These are phyloP conservation scores for Acipenser transmontanus DNA, from an alignment of 2,797 vertebrate genomes.

Conservation along the genomic window DNA sequence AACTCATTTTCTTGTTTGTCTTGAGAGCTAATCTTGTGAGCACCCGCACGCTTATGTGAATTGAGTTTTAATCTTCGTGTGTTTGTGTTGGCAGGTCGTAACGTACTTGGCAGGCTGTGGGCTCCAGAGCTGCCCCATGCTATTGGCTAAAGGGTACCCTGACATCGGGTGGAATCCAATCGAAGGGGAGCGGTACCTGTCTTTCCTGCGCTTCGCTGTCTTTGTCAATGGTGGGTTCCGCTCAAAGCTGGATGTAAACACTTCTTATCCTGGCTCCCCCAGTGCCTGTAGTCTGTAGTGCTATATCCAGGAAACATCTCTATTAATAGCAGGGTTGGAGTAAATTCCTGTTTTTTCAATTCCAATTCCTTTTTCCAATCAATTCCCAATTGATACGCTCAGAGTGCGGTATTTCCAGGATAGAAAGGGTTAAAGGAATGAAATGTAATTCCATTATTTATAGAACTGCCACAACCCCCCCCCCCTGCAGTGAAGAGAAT, in stretches of 20 bases:
- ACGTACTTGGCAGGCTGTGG: slow-evolving; percentile 94
- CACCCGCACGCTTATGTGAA: slow-evolving; percentile 23
- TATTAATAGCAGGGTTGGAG: too few relatives aligned
- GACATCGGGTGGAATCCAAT: slow-evolving; percentile 98
- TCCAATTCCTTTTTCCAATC: too few relatives aligned
- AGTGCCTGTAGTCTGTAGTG: too few relatives aligned
- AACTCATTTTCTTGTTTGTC: not conserved
- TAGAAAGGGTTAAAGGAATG: too few relatives aligned
- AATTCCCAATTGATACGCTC: too few relatives aligned
- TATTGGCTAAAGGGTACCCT: slow-evolving; percentile 89
- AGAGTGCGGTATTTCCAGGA: too few relatives aligned
- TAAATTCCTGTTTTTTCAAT: too few relatives aligned
- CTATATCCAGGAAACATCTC: too few relatives aligned
- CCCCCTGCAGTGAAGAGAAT: too few relatives aligned
- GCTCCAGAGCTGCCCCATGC: slow-evolving; percentile 89
- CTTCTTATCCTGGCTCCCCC: too few relatives aligned
- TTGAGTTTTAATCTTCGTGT: not conserved
- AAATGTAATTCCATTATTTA: too few relatives aligned
- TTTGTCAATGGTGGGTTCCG: slow-evolving; percentile 86
- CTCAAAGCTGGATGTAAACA: not conserved
- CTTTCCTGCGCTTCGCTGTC: slow-evolving; percentile 92
- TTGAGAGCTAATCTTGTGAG: slow-evolving; percentile 9
- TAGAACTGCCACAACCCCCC: too few relatives aligned
- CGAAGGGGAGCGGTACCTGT: slow-evolving; percentile 94
- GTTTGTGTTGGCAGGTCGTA: slow-evolving; percentile 69